Base-by-base conservation (phyloP, 2,888 invertebrate species). In the Lochmaea capreae region DNA sequence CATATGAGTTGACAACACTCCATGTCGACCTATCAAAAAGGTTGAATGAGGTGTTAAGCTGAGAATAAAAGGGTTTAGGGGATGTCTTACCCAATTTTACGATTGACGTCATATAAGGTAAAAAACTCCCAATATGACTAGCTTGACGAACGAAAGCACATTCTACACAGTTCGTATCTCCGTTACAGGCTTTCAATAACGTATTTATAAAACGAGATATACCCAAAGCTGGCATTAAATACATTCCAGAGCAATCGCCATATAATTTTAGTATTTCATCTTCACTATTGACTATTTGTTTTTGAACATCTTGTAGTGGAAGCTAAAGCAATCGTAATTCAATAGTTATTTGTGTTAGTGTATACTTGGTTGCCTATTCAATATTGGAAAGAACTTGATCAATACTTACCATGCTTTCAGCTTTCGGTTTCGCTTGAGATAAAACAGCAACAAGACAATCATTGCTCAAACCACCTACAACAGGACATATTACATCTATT, bases 71-170 rank as follows among this genome's bases (percentile, higher is more conserved):
- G 22, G n/a, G 1, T 22, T 3, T 22, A 22, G 22, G 22, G 8
- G 33, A 33, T 57, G 42, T 65, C 72, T 74, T 80, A 85, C 86
- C 84, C 71, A 86, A 79, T 79, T 81, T 81, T 3, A 85, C 81
- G 8, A 86, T 83, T 0, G 85, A 83, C 2, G 83, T 82, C 86
- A 86, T 86, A 58, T 87, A 87, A 1, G 86, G 85, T 46, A 86
- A 79, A 79, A 86, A 86, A 57, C 81, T 79, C 33, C 80, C 82
- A 43, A 86, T 84, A 67, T 86, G 85, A 2, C 84, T 85, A 1
- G 81, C 81, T 81, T 87, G 87, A 26, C 82, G 78, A 10, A 87
- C 85, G 78, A 83, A 87, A 58, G 86, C 86, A 74, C 85, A 86
- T 69, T 87, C 87, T 5, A 84, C 81, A 61, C 85, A 81, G 63